Evolutionary conservation across 2,113 vertebrate genomes (phyloP).

Genomic region (Phainopepla nitens): DNA sequence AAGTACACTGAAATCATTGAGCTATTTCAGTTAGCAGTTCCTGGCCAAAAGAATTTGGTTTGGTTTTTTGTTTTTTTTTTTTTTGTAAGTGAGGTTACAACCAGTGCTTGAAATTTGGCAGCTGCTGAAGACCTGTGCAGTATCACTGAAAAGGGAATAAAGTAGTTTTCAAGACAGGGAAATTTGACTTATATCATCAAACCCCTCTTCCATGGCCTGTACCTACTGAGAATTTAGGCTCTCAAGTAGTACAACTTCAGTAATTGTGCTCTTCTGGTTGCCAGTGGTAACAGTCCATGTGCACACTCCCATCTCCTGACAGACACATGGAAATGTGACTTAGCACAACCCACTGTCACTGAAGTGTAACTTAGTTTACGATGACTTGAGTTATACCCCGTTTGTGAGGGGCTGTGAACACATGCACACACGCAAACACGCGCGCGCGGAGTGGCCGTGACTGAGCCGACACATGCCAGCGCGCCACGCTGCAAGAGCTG

Average conservation of each 20-base stretch:
- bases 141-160: constrained; percentile 12
- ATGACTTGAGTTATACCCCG: neutral
- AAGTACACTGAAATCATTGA: neutral
- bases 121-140: neutral
- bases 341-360: neutral
- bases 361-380: neutral
- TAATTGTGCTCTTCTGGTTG: neutral
- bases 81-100: neutral
- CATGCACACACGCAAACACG: accelerated
- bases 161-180: neutral
- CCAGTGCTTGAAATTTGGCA: neutral
- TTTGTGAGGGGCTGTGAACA: neutral
- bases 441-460: accelerated
- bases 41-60: neutral
- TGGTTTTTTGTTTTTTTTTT: neutral
- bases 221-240: neutral
- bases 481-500: neutral
- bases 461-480: neutral
- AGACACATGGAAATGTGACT: neutral
- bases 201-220: neutral
- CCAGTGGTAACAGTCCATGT: neutral
- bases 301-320: neutral
- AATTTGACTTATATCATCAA: neutral
- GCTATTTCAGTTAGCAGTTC: neutral
- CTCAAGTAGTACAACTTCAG: neutral